phyloP scores from a whole-genome alignment of 2,888 invertebrate genomes.

The Galerucella nymphaeae region DNA sequence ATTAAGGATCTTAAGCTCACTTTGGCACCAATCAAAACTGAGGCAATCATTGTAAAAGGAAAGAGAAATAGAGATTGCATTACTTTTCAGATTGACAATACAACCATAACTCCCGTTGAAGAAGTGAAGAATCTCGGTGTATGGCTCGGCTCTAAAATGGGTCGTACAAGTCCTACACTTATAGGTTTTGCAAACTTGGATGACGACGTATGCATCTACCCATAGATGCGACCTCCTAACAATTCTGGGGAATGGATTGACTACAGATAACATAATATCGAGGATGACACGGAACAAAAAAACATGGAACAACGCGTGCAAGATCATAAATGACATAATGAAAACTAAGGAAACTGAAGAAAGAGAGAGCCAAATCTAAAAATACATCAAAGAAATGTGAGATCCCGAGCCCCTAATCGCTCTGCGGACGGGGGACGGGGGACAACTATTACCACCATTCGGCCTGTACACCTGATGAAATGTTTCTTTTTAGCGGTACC shows the following conservation, averaged over 20 bases:
- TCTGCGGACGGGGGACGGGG: neutral
- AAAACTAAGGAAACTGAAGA: no score
- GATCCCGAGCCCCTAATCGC: no score
- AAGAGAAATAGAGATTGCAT: constrained; percentile 20
- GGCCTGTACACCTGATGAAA: neutral
- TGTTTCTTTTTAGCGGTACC: neutral
- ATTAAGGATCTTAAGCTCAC: constrained; percentile 21
- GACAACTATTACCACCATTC: neutral
- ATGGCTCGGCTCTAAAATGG: neutral
- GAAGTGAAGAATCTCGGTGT: constrained; percentile 29
- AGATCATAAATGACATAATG: no score
- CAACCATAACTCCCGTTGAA: neutral
- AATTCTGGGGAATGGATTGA: no score
- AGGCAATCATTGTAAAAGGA: constrained; percentile 33
- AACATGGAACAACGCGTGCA: no score
- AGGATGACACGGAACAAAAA: no score
- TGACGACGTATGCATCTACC: no score
- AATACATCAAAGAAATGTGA: neutral
- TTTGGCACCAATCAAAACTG: constrained; percentile 34
- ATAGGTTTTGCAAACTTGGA: no score
- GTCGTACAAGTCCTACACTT: no score
- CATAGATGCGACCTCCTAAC: no score
- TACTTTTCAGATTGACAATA: no score
- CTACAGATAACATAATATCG: no score
- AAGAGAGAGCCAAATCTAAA: neutral